Evolutionary conservation across 2,888 invertebrate species (phyloP).

Genomic region (Scrobipalpa atriplicella): DNA sequence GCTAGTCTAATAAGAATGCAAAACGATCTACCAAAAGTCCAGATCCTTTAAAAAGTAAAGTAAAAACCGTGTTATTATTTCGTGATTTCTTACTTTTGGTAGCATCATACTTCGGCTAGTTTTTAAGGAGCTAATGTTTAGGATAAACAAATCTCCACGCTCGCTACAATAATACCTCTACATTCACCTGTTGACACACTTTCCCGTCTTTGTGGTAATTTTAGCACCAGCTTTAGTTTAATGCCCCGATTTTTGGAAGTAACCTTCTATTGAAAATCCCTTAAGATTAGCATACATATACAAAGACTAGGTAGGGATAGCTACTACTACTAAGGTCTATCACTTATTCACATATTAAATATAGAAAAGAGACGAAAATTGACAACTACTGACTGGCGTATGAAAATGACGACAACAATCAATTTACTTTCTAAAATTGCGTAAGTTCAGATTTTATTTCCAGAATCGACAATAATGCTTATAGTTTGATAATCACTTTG

Average conservation of each 20-base stretch:
- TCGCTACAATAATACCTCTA: slow-evolving; percentile 9
- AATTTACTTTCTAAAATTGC: too few species aligned
- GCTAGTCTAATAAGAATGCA: background rate
- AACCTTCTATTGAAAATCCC: background rate
- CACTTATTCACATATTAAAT: too few species aligned
- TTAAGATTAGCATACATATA: too few species aligned
- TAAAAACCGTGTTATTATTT: background rate
- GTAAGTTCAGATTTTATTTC: too few species aligned
- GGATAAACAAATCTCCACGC: background rate
- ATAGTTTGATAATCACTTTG: too few species aligned
- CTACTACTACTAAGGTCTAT: too few species aligned
- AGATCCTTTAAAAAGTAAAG: background rate
- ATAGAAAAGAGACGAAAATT: too few species aligned
- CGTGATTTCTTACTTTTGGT: background rate
- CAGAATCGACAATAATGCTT: too few species aligned
- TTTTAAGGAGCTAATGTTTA: background rate
- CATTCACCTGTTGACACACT: slow-evolving; percentile 27
- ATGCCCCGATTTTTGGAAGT: background rate
- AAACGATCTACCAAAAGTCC: background rate
- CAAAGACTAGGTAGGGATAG: too few species aligned
- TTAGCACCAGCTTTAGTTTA: slow-evolving; percentile 25
- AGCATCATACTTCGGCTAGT: background rate
- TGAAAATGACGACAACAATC: too few species aligned
- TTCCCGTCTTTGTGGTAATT: slow-evolving; percentile 25
- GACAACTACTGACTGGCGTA: too few species aligned